Percentiles rank a stretch among this genome's conserved stretches.
Evolutionary conservation across 1,140 invertebrate genomes (phyloP).

Genomic region (Eurosta solidaginis): DNA sequence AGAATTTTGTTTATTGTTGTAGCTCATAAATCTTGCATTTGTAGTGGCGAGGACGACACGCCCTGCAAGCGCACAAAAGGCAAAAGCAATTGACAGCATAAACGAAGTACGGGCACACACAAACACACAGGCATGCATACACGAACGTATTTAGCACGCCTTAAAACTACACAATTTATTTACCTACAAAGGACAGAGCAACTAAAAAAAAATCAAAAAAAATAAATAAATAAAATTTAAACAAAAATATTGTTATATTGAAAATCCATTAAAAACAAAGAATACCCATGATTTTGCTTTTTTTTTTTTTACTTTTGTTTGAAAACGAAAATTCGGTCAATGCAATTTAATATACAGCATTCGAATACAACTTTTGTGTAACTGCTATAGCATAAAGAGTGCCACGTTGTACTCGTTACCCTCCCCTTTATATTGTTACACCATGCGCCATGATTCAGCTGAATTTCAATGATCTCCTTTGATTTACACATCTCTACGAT

Average conservation of each 20-base stretch:
- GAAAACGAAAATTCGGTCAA: slow-evolving; percentile 17
- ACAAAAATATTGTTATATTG: too few species aligned
- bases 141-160: background rate
- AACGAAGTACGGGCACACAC: background rate
- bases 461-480: background rate
- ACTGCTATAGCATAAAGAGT: too few species aligned
- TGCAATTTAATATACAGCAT: background rate
- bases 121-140: background rate
- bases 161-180: background rate
- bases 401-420: too few species aligned
- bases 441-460: background rate
- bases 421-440: too few species aligned
- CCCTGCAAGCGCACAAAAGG: background rate
- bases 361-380: too few species aligned
- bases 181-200: background rate
- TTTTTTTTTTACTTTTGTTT: too few species aligned
- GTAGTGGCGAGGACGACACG: too few species aligned
- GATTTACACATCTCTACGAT: background rate
- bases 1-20: background rate
- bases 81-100: background rate
- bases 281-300: background rate
- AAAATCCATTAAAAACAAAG: background rate
- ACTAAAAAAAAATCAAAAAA: too few species aligned
- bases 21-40: background rate
- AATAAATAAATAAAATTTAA: too few species aligned